Percentiles rank a stretch among this genome's conserved stretches.
Conservation (phyloP, 2,113 vertebrate species). For the Sula dactylatra region DNA sequence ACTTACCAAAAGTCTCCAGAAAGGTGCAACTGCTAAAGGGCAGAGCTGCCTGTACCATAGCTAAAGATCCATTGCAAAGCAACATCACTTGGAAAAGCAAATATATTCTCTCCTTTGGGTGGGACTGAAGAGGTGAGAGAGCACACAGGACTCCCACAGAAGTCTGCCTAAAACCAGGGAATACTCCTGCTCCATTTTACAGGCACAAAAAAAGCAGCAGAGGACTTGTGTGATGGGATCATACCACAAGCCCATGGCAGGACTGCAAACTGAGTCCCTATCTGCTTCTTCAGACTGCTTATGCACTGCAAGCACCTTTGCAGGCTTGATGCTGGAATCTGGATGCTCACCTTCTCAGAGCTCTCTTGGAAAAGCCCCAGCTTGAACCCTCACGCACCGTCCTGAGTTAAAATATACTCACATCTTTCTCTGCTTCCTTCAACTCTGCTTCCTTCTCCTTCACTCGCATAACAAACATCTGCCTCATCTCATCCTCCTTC, state of each 20-base stretch:
- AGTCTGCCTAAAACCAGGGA: not conserved
- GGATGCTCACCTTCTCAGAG: not conserved
- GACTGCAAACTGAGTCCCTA: not conserved
- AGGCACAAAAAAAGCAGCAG: too few relatives aligned
- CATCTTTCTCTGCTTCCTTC: constrained; percentile 88
- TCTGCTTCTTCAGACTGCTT: not conserved
- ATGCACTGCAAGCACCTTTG: not conserved
- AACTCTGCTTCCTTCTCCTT: constrained; percentile 88
- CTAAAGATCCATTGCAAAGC: not conserved
- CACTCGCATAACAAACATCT: constrained; percentile 89
- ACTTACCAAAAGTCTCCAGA: not conserved
- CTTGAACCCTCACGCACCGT: not conserved
- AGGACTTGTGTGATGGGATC: not conserved
- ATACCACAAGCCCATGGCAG: not conserved
- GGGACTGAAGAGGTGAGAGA: not conserved
- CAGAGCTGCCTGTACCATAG: too few relatives aligned
- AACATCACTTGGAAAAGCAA: not conserved
- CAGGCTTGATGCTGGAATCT: not conserved
- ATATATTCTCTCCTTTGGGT: not conserved
- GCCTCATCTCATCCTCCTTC: constrained; percentile 89
- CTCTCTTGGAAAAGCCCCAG: not conserved
- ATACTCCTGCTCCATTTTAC: not conserved
- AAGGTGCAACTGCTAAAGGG: too few relatives aligned
- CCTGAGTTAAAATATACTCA: constrained; percentile 10
- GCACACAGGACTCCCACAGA: not conserved